phyloP scores from a whole-genome alignment of 2,113 vertebrate species.

The Oophaga pumilio region DNA sequence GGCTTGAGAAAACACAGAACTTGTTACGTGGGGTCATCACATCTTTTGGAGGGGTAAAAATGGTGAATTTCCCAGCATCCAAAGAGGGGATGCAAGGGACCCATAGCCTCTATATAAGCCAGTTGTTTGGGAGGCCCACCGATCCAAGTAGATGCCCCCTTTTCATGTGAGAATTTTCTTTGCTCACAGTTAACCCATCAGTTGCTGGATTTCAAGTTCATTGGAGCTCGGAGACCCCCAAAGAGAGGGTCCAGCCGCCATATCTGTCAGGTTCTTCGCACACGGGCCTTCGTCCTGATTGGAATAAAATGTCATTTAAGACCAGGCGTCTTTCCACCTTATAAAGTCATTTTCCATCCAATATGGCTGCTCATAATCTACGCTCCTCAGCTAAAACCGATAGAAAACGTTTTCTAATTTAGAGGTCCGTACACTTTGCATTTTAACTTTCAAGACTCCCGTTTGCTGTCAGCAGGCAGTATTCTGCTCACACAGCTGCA shows the following conservation, averaged over 20 bases:
- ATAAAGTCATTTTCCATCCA: neutral
- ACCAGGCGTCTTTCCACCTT: neutral
- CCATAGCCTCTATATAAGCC: constrained; percentile 31
- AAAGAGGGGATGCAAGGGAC: constrained; percentile 41
- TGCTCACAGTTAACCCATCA: constrained; percentile 2
- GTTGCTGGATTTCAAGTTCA: neutral
- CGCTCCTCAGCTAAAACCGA: too few species aligned
- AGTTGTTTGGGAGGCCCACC: constrained; percentile 47
- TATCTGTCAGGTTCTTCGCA: neutral
- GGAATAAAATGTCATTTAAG: neutral
- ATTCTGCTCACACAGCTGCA: neutral
- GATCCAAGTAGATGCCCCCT: constrained; percentile 28
- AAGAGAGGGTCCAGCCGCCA: neutral
- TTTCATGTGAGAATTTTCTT: constrained; percentile 35
- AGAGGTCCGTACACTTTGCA: too few species aligned
- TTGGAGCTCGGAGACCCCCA: neutral
- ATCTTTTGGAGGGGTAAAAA: constrained; percentile 52
- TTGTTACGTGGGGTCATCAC: constrained; percentile 54
- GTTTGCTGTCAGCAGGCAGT: neutral
- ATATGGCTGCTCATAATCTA: too few species aligned
- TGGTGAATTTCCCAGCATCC: constrained; percentile 51
- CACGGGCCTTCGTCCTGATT: neutral
- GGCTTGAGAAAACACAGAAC: constrained; percentile 54
- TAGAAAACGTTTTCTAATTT: too few species aligned
- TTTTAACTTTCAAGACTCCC: neutral